Percentiles rank a stretch among this genome's conserved stretches.
Conservation (phyloP, 2,113 vertebrate genomes). For the Silurus asotus region DNA sequence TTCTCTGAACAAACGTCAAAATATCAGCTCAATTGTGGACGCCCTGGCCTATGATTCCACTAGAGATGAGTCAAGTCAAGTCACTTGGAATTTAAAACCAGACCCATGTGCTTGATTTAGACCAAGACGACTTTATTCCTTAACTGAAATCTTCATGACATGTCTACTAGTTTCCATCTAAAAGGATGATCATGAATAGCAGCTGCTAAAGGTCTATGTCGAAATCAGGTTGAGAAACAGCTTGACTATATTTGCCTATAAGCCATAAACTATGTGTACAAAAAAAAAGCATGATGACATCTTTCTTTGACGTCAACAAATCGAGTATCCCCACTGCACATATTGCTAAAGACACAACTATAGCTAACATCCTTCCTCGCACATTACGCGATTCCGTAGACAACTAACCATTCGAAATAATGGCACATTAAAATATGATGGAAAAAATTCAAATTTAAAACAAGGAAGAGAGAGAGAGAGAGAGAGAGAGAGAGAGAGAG, state of each 20-base stretch:
- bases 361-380: not conserved
- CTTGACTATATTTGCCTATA: not conserved
- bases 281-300: not conserved
- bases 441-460: not conserved
- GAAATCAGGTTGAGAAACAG: slow-evolving; percentile 3
- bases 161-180: not conserved
- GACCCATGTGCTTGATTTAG: not conserved
- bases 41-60: slow-evolving; percentile 19
- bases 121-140: not conserved
- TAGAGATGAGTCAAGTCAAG: not conserved
- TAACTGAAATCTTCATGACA: not conserved
- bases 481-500: not conserved
- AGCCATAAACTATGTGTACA: not conserved
- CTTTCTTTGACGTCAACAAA: not conserved
- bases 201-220: not conserved
- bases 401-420: not conserved
- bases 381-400: not conserved
- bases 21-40: slow-evolving; percentile 7
- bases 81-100: not conserved
- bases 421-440: not conserved
- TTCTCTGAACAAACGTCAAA: slow-evolving; percentile 28
- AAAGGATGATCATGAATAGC: slow-evolving; percentile 39
- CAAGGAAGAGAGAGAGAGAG: too few species aligned
- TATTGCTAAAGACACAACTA: not conserved
- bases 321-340: not conserved